phyloP scores from a whole-genome alignment of 2,797 vertebrate genomes.

The Enteromius treurensis region DNA sequence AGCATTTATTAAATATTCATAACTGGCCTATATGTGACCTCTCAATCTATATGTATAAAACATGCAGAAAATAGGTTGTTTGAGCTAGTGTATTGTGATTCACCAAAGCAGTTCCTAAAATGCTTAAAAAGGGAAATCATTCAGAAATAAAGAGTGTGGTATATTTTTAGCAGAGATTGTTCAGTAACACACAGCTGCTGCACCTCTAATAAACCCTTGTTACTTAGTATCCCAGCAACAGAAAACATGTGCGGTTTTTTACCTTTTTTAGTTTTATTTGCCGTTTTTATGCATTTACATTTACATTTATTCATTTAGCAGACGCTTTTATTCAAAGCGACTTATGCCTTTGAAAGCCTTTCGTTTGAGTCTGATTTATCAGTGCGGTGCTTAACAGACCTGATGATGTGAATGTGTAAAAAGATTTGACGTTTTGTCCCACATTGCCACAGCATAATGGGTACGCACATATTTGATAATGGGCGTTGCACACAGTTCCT shows the following conservation, averaged over 20 bases:
- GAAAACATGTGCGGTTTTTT: background rate
- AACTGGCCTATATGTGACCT: conserved; percentile 61
- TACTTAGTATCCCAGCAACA: conserved; percentile 23
- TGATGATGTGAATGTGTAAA: background rate
- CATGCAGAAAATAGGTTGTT: conserved; percentile 23
- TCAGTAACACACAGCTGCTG: conserved; percentile 28
- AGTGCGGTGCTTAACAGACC: conserved; percentile 5
- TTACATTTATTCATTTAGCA: too few relatives aligned
- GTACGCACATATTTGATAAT: conserved; percentile 62
- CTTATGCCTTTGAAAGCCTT: background rate
- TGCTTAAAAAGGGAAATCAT: conserved; percentile 5
- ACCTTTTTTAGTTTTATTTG: conserved; percentile 7
- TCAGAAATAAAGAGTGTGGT: background rate
- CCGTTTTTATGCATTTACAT: background rate
- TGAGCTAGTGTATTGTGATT: background rate
- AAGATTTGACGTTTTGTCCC: conserved; percentile 7
- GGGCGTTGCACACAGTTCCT: conserved; percentile 63
- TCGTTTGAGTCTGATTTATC: conserved; percentile 1
- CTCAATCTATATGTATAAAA: conserved; percentile 47
- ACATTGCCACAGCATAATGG: conserved; percentile 1
- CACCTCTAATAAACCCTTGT: conserved; percentile 3
- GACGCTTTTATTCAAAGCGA: too few relatives aligned
- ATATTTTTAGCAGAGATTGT: background rate
- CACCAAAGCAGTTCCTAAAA: background rate
- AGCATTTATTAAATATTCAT: conserved; percentile 65